Conservation (phyloP, 2,113 vertebrate genomes). For the Vulpes vulpes region DNA sequence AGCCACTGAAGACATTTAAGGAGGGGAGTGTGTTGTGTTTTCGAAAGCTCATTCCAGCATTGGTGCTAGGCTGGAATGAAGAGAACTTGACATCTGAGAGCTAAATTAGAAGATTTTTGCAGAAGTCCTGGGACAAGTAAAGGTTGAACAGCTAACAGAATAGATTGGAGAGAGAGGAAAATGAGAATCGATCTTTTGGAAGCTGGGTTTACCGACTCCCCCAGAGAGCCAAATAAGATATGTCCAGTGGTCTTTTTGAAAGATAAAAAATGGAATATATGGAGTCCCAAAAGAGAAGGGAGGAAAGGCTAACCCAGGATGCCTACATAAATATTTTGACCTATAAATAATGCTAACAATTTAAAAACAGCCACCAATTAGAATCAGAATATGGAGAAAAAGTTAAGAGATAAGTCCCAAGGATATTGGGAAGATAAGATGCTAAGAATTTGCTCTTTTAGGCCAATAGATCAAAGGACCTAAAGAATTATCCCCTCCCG, state of each 20-base stretch:
- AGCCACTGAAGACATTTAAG: neutral
- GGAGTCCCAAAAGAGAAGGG: neutral
- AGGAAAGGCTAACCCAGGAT: neutral
- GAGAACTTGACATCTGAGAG: neutral
- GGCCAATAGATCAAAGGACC: neutral
- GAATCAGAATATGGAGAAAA: neutral
- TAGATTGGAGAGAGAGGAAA: neutral
- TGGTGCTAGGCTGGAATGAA: neutral
- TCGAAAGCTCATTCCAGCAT: neutral
- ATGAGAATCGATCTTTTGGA: neutral
- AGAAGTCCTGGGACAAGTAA: neutral
- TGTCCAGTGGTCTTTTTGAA: neutral
- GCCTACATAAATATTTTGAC: neutral
- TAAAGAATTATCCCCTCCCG: neutral
- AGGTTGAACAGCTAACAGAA: neutral
- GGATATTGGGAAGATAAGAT: neutral
- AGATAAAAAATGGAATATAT: neutral
- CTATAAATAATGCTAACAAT: neutral
- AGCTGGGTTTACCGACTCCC: neutral
- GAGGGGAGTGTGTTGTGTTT: neutral
- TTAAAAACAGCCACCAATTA: neutral
- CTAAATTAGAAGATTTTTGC: neutral
- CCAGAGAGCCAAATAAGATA: neutral
- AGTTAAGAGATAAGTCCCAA: neutral
- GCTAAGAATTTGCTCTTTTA: slow-evolving; percentile 10